Percentiles rank a stretch among this genome's conserved stretches.
These are phyloP conservation scores for Troides oblongomaculatus DNA, from an alignment of 2,888 invertebrate genomes.

Conservation along the genomic window DNA sequence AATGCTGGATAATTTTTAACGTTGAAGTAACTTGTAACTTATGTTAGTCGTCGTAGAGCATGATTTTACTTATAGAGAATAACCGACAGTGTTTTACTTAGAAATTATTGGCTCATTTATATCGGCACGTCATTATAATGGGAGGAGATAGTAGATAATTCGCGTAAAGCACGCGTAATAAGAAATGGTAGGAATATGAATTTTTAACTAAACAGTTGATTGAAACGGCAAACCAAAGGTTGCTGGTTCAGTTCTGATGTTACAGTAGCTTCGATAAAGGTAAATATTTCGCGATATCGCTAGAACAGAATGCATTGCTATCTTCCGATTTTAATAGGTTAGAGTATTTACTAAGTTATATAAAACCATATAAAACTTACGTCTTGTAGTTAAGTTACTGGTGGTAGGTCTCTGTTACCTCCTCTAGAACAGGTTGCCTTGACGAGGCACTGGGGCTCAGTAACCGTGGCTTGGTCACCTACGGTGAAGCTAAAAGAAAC, in stretches of 20 bases:
- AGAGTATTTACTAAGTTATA: too few relatives aligned
- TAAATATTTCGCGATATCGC: too few relatives aligned
- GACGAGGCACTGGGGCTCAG: too few relatives aligned
- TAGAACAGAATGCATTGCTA: too few relatives aligned
- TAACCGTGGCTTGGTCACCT: too few relatives aligned
- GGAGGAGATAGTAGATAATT: slow-evolving; percentile 12
- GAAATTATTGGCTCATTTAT: slow-evolving; percentile 21
- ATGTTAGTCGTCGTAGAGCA: background rate
- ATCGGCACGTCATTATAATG: slow-evolving; percentile 13
- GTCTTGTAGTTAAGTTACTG: too few relatives aligned
- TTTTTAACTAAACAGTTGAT: background rate
- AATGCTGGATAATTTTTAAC: background rate
- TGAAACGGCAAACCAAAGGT: background rate
- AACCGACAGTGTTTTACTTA: slow-evolving; percentile 7
- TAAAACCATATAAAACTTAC: too few relatives aligned
- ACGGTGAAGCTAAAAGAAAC: too few relatives aligned
- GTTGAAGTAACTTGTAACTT: slow-evolving; percentile 7
- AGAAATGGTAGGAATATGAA: background rate
- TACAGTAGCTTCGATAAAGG: too few relatives aligned
- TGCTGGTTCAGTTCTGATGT: background rate
- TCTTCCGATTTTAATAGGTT: too few relatives aligned
- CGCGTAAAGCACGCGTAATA: background rate
- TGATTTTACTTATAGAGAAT: background rate
- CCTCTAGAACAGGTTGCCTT: too few relatives aligned
- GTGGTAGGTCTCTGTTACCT: too few relatives aligned